These are phyloP conservation scores for Oasisia sp. DNA, from an alignment of 2,888 invertebrate species.

Conservation along the genomic window DNA sequence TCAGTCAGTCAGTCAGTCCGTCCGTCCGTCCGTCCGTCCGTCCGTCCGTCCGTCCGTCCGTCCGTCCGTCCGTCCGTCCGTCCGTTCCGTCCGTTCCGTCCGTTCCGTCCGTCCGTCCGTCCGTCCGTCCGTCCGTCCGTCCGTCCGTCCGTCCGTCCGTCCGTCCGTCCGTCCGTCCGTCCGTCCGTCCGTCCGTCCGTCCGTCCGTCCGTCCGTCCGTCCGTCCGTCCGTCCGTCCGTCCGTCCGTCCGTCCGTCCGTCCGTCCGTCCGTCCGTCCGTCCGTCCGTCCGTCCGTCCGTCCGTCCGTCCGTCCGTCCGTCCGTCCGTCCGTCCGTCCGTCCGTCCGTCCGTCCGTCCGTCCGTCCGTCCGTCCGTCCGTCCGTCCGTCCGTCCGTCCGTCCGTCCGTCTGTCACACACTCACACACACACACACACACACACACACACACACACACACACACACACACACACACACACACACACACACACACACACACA, in stretches of 20 bases:
- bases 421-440: too few relatives aligned
- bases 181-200: slow-evolving; percentile 31
- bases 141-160: slow-evolving; percentile 21
- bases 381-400: slow-evolving; percentile 20
- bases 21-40: too few relatives aligned
- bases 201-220: slow-evolving; percentile 31
- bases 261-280: slow-evolving; percentile 31
- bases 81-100: too few relatives aligned
- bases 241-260: slow-evolving; percentile 31
- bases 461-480: too few relatives aligned
- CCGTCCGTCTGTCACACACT: too few relatives aligned
- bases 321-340: slow-evolving; percentile 31
- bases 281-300: slow-evolving; percentile 31
- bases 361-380: slow-evolving; percentile 30
- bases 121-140: slow-evolving; percentile 21
- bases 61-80: too few relatives aligned
- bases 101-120: neutral
- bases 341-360: slow-evolving; percentile 30
- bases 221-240: slow-evolving; percentile 31
- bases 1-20: too few relatives aligned
- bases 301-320: slow-evolving; percentile 30
- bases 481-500: too few relatives aligned
- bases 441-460: too few relatives aligned
- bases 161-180: slow-evolving; percentile 28
- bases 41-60: too few relatives aligned